Evolutionary conservation across 2,888 invertebrate species (phyloP).

Genomic region (Pollenia amentaria): DNA sequence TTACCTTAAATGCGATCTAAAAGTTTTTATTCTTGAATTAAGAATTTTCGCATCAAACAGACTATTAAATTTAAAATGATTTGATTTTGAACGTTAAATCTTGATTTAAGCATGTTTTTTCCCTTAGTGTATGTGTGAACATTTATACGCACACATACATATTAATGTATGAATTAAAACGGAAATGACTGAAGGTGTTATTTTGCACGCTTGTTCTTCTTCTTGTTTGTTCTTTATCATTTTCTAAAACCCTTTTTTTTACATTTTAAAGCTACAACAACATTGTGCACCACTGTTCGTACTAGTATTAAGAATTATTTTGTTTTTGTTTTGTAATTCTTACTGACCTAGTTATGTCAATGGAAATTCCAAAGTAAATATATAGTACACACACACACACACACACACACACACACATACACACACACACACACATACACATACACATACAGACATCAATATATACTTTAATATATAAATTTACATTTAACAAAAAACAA

Average conservation of each 20-base stretch:
- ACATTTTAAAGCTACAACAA: conserved; percentile 29
- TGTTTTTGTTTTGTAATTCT: conserved; percentile 48
- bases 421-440: not conserved
- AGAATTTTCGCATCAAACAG: no score
- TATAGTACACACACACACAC: not conserved
- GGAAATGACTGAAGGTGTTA: conserved; percentile 67
- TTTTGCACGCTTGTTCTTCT: conserved; percentile 41
- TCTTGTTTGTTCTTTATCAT: conserved; percentile 42
- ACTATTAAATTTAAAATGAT: no score
- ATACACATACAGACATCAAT: not conserved
- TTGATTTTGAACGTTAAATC: no score
- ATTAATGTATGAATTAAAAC: conserved; percentile 23
- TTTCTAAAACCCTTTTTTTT: conserved; percentile 6
- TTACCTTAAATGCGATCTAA: no score
- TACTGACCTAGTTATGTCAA: conserved; percentile 72
- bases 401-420: conserved; percentile 20
- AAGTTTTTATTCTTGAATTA: no score
- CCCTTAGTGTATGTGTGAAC: no score
- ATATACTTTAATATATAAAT: not conserved
- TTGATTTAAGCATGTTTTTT: no score
- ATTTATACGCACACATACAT: not conserved
- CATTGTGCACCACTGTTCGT: conserved; percentile 20
- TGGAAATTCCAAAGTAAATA: conserved; percentile 66
- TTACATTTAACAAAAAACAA: conserved; percentile 24
- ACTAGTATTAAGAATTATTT: not conserved